Evolutionary conservation across 2,888 invertebrate genomes (phyloP).

Genomic region (Perizoma flavofasciatum): DNA sequence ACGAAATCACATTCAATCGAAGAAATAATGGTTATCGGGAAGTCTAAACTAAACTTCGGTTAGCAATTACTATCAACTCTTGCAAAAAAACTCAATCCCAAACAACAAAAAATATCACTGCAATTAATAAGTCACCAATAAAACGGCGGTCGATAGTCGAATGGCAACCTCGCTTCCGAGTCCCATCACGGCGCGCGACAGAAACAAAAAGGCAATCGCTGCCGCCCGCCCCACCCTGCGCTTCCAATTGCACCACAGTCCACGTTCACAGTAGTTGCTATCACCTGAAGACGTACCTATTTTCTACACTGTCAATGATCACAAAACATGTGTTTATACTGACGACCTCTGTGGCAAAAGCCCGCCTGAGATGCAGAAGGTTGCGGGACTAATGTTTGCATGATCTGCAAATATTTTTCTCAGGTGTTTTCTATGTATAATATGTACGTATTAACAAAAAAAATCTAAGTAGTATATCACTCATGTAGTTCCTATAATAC

Average conservation of each 20-base stretch:
- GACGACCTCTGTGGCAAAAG: too few relatives aligned
- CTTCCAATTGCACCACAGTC: constrained; percentile 75
- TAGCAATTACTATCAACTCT: background rate
- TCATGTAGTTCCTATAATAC: too few relatives aligned
- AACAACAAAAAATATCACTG: constrained; percentile 41
- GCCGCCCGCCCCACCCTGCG: constrained; percentile 53
- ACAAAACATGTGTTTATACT: background rate
- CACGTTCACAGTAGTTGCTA: constrained; percentile 8
- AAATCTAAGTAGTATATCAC: too few relatives aligned
- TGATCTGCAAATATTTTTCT: too few relatives aligned
- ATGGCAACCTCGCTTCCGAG: constrained; percentile 78
- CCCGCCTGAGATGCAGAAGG: too few relatives aligned
- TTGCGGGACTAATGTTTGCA: too few relatives aligned
- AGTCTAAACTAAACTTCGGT: too few relatives aligned
- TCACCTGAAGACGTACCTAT: background rate
- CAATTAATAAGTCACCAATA: constrained; percentile 70
- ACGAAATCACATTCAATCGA: too few relatives aligned
- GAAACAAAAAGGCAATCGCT: constrained; percentile 76
- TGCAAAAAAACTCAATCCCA: constrained; percentile 9
- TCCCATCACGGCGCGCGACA: constrained; percentile 64
- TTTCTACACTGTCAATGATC: background rate
- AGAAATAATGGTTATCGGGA: too few relatives aligned
- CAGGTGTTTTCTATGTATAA: too few relatives aligned
- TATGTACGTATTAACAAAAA: too few relatives aligned
- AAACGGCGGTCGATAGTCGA: constrained; percentile 74